phyloP scores from a whole-genome alignment of 2,113 vertebrate species.

The Anthoscopus minutus region DNA sequence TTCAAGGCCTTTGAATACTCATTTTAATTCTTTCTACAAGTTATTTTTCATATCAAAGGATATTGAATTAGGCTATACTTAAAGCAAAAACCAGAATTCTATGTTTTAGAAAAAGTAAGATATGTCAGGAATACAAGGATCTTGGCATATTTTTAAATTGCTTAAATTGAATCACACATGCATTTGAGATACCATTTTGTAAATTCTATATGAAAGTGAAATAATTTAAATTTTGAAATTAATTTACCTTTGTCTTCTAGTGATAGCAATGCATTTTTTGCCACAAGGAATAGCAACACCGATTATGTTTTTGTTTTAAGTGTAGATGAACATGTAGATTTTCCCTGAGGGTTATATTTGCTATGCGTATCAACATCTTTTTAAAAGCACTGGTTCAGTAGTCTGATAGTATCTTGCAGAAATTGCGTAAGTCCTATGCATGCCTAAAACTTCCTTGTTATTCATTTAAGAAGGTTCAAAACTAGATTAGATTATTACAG shows the following conservation, averaged over 20 bases:
- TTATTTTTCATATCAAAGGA: slow-evolving; percentile 36
- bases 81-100: neutral
- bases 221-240: neutral
- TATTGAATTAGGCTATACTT: slow-evolving; percentile 34
- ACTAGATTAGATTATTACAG: neutral
- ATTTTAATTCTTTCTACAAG: neutral
- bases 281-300: neutral
- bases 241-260: neutral
- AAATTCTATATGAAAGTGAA: neutral
- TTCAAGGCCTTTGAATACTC: slow-evolving; percentile 9
- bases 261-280: neutral
- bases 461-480: neutral
- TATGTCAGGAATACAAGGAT: slow-evolving; percentile 4
- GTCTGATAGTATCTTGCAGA: neutral
- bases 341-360: too few species aligned
- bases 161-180: neutral
- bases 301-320: neutral
- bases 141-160: slow-evolving; percentile 4
- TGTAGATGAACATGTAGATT: neutral
- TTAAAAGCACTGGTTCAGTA: neutral
- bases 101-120: neutral
- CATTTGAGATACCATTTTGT: neutral
- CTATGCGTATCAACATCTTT: neutral
- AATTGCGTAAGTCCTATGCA: neutral
- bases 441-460: neutral